Evolutionary conservation across 2,888 invertebrate genomes (phyloP), one percentile per base, ranked within the genome.

Genomic region (Agrochola litura): DNA sequence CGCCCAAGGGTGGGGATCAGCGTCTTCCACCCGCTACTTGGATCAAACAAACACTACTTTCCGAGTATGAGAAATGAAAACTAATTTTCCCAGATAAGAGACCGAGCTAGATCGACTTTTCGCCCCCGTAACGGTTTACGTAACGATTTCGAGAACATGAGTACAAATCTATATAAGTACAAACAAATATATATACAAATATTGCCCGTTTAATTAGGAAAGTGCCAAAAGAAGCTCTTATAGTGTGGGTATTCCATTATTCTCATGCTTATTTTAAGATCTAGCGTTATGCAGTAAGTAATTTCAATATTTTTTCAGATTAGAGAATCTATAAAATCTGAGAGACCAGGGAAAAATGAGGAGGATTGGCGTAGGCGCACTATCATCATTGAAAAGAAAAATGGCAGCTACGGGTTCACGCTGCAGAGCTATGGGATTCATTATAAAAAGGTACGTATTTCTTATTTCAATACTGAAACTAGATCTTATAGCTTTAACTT

Each of bases 391-490:
- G 99, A 99, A 94, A 98, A 98, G 95, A 98, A 98, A 92, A 98
- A 98, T 93, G 98, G 98, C 65, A 98, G 98, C 52, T 99, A 99
- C 93, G 99, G 99, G 22, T 99, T 99, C 95, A 99, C 99, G 0
- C 97, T 99, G 60, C 99, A 99, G 97, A 99, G 99, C 90, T 99
- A 99, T 93, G 99, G 99, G 56, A 99, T 99, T 81, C 99, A 99
- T 93, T 99, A 99, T 94, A 99, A 99, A 93, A 98, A 98, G 94
- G 97, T 96, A 41, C 22, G 5, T 61, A 6, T 37, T 16, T 41
- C 82, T 78, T 16, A 30, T 61, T n/a, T 41, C 5, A 56, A 16
- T 52, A 43, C 41, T 25, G 19, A 74, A 22, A 49, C 10, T 66
- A 12, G 0, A 8, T 22, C 3, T n/a, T n/a, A n/a, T n/a, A n/a